phyloP scores from a whole-genome alignment of 2,888 invertebrate genomes.

The Arctia plantaginis region DNA sequence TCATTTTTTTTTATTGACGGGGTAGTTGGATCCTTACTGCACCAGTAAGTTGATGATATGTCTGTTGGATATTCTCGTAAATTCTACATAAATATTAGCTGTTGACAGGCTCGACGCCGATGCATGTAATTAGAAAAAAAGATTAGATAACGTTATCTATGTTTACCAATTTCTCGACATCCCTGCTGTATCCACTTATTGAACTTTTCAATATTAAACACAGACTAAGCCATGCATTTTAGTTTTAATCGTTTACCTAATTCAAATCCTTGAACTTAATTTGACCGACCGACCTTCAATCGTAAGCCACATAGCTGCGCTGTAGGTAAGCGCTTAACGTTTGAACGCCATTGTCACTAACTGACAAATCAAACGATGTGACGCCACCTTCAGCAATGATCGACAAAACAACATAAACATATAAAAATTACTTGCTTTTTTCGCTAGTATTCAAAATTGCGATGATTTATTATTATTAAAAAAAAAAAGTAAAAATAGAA shows the following conservation, averaged over 20 bases:
- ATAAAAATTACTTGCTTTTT: no score
- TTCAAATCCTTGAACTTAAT: background rate
- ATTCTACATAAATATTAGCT: conserved; percentile 13
- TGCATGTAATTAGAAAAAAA: background rate
- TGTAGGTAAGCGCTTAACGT: no score
- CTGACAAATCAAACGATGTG: no score
- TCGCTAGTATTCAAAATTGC: no score
- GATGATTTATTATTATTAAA: no score
- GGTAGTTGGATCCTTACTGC: background rate
- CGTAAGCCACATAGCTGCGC: background rate
- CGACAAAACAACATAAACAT: no score
- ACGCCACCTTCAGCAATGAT: no score
- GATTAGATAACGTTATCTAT: conserved; percentile 1
- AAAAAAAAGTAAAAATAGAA: no score
- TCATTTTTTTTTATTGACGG: conserved; percentile 17
- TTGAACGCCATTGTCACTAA: no score
- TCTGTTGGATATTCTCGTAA: conserved; percentile 15
- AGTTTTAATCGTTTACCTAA: conserved; percentile 16
- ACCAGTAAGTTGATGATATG: conserved; percentile 5
- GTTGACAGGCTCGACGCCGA: background rate
- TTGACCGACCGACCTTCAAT: background rate
- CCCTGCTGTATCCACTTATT: conserved; percentile 53
- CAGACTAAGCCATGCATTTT: conserved; percentile 15
- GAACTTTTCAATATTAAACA: conserved; percentile 21
- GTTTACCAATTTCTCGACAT: background rate